phyloP scores from a whole-genome alignment of 2,113 vertebrate genomes.

The Hassar affinis region DNA sequence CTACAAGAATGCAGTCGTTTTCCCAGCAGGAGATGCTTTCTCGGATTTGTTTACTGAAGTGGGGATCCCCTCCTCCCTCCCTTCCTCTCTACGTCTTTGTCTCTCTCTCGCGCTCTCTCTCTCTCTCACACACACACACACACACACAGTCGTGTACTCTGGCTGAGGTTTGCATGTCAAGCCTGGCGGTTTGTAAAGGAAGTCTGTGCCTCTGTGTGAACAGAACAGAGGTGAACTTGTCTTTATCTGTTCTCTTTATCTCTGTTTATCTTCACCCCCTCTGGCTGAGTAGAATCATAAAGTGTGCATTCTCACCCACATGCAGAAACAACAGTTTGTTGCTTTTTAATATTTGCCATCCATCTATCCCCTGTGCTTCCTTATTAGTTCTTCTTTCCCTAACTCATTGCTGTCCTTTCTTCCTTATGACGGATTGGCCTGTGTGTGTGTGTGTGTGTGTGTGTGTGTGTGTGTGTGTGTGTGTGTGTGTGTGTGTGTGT shows the following conservation, averaged over 20 bases:
- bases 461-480: background rate
- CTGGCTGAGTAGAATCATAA: constrained; percentile 22
- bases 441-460: background rate
- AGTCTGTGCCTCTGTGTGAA: constrained; percentile 38
- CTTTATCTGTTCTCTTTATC: constrained; percentile 38
- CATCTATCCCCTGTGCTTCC: constrained; percentile 25
- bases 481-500: constrained; percentile 1
- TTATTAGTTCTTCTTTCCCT: constrained; percentile 16
- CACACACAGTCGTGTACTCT: constrained; percentile 1
- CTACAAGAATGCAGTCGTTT: constrained; percentile 36
- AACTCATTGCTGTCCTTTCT: constrained; percentile 27
- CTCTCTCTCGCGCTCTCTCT: background rate
- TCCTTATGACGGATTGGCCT: constrained; percentile 24
- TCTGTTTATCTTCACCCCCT: constrained; percentile 18
- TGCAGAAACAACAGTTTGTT: constrained; percentile 21
- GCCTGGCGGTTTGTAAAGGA: constrained; percentile 48
- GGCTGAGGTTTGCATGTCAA: constrained; percentile 46
- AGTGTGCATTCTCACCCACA: background rate
- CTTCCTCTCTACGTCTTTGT: constrained; percentile 44
- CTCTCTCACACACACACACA: no score
- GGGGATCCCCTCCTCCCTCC: constrained; percentile 56
- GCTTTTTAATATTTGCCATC: constrained; percentile 9
- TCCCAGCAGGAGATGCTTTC: constrained; percentile 55
- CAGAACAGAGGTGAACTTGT: constrained; percentile 44
- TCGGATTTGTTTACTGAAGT: constrained; percentile 58